Conservation (phyloP, 2,797 vertebrate species). For the Enteromius treurensis region DNA sequence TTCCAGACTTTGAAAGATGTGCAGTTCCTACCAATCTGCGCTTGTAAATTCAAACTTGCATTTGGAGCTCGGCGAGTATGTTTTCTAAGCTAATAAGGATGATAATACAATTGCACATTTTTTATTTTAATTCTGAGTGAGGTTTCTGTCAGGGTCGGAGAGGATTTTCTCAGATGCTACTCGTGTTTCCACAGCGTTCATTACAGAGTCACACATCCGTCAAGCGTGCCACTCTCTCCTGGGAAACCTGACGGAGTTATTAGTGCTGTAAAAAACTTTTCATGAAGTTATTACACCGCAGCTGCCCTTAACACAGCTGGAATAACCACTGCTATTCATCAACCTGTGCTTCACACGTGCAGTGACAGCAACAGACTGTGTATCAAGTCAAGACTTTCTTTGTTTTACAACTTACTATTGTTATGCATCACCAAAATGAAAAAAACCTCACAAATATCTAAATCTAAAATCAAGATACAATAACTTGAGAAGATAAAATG, state of each 20-base stretch:
- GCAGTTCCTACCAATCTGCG: neutral
- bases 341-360: neutral
- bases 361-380: neutral
- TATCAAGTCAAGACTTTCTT: neutral
- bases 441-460: neutral
- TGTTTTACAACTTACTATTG: neutral
- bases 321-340: constrained; percentile 30
- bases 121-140: neutral
- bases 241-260: constrained; percentile 29
- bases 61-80: neutral
- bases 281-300: constrained; percentile 34
- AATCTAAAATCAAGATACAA: neutral
- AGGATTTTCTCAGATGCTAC: neutral
- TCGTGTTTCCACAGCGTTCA: constrained; percentile 17
- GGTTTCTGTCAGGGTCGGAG: neutral
- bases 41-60: neutral
- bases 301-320: constrained; percentile 25
- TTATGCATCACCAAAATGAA: neutral
- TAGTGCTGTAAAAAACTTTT: constrained; percentile 31
- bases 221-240: neutral
- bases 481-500: neutral
- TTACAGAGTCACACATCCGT: constrained; percentile 8
- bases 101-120: neutral
- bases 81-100: neutral
- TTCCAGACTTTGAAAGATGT: neutral